These are phyloP conservation scores for Anolis carolinensis DNA, from an alignment of 2,113 vertebrate genomes.

Conservation along the genomic window DNA sequence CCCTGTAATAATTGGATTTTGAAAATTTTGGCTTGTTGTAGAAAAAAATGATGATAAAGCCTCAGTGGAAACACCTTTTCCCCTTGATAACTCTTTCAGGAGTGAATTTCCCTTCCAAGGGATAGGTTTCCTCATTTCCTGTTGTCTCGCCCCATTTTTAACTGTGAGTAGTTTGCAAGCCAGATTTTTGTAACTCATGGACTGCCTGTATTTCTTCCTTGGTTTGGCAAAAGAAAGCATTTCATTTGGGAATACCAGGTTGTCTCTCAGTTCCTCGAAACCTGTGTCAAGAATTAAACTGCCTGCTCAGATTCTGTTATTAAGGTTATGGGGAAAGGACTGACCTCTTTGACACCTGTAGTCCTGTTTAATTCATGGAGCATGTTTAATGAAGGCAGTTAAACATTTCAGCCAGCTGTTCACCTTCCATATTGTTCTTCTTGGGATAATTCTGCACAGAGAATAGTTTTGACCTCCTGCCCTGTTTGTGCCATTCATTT, in stretches of 20 bases:
- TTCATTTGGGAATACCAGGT: constrained; percentile 41
- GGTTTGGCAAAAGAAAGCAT: constrained; percentile 25
- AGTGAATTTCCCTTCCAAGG: too few relatives aligned
- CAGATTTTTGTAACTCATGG: too few relatives aligned
- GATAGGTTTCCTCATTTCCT: too few relatives aligned
- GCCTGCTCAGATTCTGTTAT: not conserved
- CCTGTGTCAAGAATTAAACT: constrained; percentile 44
- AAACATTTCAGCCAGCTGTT: constrained; percentile 6
- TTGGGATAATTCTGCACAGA: not conserved
- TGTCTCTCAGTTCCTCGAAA: constrained; percentile 46
- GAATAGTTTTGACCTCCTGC: not conserved
- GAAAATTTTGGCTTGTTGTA: too few relatives aligned
- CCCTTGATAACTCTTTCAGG: too few relatives aligned
- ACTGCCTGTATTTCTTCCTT: constrained; percentile 6
- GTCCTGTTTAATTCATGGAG: not conserved
- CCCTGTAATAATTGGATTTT: too few relatives aligned
- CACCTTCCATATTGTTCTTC: accelerated
- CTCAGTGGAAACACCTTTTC: too few relatives aligned
- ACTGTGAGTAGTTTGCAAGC: too few relatives aligned
- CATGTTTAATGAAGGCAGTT: accelerated
- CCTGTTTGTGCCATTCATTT: not conserved
- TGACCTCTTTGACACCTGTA: not conserved
- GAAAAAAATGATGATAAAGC: too few relatives aligned
- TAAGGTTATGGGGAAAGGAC: not conserved
- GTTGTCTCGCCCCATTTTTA: too few relatives aligned